A percentile compares a stretch with the other conserved stretches of the same genome.
Evolutionary conservation across 2,113 vertebrate species (phyloP).

Genomic region (Oryzias curvinotus): DNA sequence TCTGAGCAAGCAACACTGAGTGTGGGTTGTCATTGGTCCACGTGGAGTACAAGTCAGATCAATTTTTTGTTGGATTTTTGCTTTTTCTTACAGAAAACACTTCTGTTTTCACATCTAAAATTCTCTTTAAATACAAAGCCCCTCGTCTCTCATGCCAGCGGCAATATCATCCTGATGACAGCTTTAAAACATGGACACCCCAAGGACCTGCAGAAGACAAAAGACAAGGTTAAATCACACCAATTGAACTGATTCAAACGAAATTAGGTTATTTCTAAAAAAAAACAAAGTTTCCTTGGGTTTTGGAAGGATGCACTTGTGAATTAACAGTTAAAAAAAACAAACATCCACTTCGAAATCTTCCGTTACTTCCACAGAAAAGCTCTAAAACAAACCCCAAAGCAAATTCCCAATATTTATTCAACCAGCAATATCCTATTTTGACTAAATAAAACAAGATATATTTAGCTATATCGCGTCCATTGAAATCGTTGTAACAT

Average conservation of each 20-base stretch:
- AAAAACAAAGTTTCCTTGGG: too few relatives aligned
- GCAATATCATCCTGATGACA: constrained; percentile 71
- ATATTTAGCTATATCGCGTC: neutral
- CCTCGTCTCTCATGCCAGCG: constrained; percentile 85
- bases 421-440: neutral
- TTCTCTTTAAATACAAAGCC: constrained; percentile 97
- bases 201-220: constrained; percentile 87
- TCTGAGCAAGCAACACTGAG: constrained; percentile 98
- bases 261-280: too few relatives aligned
- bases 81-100: constrained; percentile 85
- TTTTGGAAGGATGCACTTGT: too few relatives aligned
- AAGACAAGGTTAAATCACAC: constrained; percentile 3
- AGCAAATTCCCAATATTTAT: neutral
- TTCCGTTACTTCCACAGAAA: neutral
- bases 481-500: too few relatives aligned
- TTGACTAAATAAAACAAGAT: constrained; percentile 18
- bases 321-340: neutral
- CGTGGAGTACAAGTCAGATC: constrained; percentile 84
- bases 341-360: neutral
- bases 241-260: too few relatives aligned
- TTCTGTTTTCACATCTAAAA: constrained; percentile 90
- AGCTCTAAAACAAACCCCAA: neutral
- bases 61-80: constrained; percentile 60
- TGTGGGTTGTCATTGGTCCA: constrained; percentile 90
- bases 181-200: constrained; percentile 99